Base-by-base conservation (phyloP, 2,797 vertebrate species). In the Protosalanx chinensis region DNA sequence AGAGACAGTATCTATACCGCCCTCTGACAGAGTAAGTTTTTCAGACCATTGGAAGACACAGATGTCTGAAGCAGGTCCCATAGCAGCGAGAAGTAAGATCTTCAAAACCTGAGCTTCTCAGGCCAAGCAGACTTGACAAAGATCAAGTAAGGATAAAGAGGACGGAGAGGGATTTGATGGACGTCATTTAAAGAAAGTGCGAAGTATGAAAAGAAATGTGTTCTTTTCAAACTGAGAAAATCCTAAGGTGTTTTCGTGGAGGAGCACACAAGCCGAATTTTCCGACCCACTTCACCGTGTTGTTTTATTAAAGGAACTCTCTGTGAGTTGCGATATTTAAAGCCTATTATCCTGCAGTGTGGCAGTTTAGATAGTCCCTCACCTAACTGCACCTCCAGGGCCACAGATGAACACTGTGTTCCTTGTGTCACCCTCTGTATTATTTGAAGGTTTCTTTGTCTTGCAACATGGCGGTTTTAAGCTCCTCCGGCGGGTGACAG, bases 401-500 rank as follows among this genome's bases (percentile, higher is more conserved):
- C n/a, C 58, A 13, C 63, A 61, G 37, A 33, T 37, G 5, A 4
- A 69, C 58, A 58, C 46, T 57, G 56, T 57, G 72, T 72, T 69
- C 56, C 18, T 46, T 18, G 59, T 60, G 67, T 70, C 64, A 60
- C 67, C 46, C 12, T n/a, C 66, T 49, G 61, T 58, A 35, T 72
- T 65, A 33, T 79, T 65, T 75, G 57, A 78, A 75, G 75, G 56
- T 70, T 51, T 70, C 72, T 80, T 72, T 71, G 70, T 77, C 70
- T 56, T 59, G 73, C 61, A 68, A 76, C 67, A 72, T 66, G 23
- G 46, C 29, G 29, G 71, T 84, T 81, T 83, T 66, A 83, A 81
- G 79, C 79, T 83, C 84, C 70, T 78, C 74, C 74, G 82, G 76
- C 30, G 64, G 73, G 58, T 74, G 83, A 78, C 78, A 75, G 73